Evolutionary conservation across 2,797 vertebrate genomes (phyloP), one percentile per base, ranked within the genome.

Genomic region (Gambusia yucatana): DNA sequence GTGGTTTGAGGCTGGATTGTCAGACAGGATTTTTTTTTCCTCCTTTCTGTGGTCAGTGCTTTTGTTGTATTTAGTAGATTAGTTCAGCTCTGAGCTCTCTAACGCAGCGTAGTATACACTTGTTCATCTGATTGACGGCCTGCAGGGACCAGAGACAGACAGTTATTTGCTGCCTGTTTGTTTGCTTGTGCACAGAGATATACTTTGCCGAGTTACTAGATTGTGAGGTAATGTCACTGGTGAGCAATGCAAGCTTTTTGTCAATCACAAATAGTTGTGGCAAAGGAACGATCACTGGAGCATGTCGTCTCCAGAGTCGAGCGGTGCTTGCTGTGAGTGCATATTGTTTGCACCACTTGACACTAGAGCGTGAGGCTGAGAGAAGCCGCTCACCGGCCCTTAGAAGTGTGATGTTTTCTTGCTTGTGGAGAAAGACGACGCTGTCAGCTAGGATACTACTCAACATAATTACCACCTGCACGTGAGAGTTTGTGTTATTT

Each of bases 341-440:
- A 93, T 94, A 95, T 95, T 95, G 94, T 95, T 93, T 94, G 93
- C 91, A 86, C 91, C 93, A 94, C 94, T 95, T 95, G 94, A 95
- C 93, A 92, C 84, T 5, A 71, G 88, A 88, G 91, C 77, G 59
- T 48, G 75, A 82, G 84, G 86, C 86, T 92, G 91, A 92, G 90
- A 84, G 91, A 91, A 87, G 88, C 91, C 67, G 90, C 91, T 93
- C 87, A 78, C 88, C 78, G 87, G 87, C 86, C 87, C 94, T 92
- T 86, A 90, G 85, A 82, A 82, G 87, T 30, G 75, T 84, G 85
- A 90, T 73, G 85, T 87, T 76, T 88, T 88, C 90, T 93, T 90
- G 82, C 77, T 47, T 47, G 83, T 76, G 78, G 83, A 88, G 84
- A 87, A 91, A 90, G 84, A 87, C 39, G 47, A 87, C 77, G 79